phyloP scores from a whole-genome alignment of 2,888 invertebrate species.

The Meteorus colon region DNA sequence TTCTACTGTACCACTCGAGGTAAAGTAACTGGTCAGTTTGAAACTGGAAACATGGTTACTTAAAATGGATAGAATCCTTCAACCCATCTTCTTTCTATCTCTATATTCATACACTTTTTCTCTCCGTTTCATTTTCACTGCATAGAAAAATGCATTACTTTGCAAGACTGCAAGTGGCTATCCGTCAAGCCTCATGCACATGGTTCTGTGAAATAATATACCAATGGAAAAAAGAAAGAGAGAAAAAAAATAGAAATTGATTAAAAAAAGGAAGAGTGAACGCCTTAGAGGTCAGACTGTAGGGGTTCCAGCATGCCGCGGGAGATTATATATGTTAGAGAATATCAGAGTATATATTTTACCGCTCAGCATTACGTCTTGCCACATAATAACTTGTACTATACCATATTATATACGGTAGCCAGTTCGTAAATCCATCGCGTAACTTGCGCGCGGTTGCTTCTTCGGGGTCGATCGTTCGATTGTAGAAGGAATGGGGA shows the following conservation, averaged over 20 bases:
- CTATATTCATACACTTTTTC: slow-evolving; percentile 56
- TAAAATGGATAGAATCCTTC: slow-evolving; percentile 62
- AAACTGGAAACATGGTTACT: slow-evolving; percentile 58
- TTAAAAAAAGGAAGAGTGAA: not conserved
- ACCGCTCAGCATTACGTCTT: slow-evolving; percentile 35
- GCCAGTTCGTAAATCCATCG: slow-evolving; percentile 40
- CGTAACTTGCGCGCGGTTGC: slow-evolving; percentile 26
- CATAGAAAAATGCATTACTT: slow-evolving; percentile 21
- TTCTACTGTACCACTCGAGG: slow-evolving; percentile 12
- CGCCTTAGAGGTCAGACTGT: not conserved
- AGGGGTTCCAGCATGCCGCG: not conserved
- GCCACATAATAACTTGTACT: not conserved
- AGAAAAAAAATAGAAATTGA: not conserved
- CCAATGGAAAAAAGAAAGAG: not conserved
- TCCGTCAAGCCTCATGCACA: slow-evolving; percentile 32
- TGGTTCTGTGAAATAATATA: not conserved
- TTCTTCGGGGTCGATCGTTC: not conserved
- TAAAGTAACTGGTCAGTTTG: slow-evolving; percentile 27
- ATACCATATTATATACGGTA: not conserved
- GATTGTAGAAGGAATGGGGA: slow-evolving; percentile 27
- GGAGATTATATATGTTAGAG: not conserved
- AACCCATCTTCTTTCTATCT: slow-evolving; percentile 46
- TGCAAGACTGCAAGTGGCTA: slow-evolving; percentile 19
- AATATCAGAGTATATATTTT: slow-evolving; percentile 38
- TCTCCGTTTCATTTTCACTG: slow-evolving; percentile 26